Evolutionary conservation across 1,140 invertebrate genomes (phyloP), one percentile per base, ranked within the genome.

Genomic region (Colletes gigas): DNA sequence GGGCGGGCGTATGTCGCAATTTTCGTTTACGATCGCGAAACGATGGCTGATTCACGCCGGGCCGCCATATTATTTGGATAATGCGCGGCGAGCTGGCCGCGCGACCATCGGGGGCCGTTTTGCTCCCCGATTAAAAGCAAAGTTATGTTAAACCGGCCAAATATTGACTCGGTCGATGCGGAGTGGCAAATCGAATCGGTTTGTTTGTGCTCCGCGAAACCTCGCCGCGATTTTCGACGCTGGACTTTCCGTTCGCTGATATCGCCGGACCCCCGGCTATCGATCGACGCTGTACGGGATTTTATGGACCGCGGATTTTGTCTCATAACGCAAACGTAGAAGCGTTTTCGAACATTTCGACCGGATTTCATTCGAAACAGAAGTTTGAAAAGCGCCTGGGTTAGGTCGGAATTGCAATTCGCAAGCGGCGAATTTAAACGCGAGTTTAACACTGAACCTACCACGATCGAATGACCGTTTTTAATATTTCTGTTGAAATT

Each of bases 21-120:
- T 89, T 89, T 90, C 89, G 67, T 86, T 85, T 82, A 81, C 81
- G 78, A 87, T 85, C 83, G 79, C 68, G 83, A 85, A 89, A 89
- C 75, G 50, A 30, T 30, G 30, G 15, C 15, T n/a, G 17, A 1
- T 12, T 17, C 65, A 57, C 47, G 79, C 68, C 4, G 39, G 44
- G 4, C 1, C 19, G 55, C 41, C 41, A 47, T 47, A 60, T 84
- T 86, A 84, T 78, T 80, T 60, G 82, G 55, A 83, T 85, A 85
- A 85, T 62, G 67, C 71, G 70, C 71, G 70, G 71, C 72, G 82
- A 89, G 86, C 86, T 87, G 85, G 82, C 84, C 77, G 62, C 74
- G 60, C 59, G 74, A 9, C 9, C 44, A 47, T 47, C 44, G 44
- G 44, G 47, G 68, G 74, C 54, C 62, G 52, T 83, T 86, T 86